Evolutionary conservation across 2,113 vertebrate genomes (phyloP).

Genomic region (Tamias sibiricus): DNA sequence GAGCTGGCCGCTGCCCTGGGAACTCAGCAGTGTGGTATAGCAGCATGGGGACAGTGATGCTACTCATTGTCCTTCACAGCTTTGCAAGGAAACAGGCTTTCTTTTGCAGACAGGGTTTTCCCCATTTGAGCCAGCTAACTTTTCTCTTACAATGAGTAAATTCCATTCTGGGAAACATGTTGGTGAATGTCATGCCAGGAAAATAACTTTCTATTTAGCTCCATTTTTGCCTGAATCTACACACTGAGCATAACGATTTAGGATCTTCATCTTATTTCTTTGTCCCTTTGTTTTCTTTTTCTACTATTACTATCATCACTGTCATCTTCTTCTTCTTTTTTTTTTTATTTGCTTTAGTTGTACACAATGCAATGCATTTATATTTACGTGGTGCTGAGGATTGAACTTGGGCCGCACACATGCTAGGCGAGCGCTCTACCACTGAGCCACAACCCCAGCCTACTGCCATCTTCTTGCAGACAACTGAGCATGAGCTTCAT

Average conservation of each 20-base stretch:
- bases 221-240: background rate
- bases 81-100: background rate
- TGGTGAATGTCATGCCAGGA: background rate
- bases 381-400: too few relatives aligned
- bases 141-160: background rate
- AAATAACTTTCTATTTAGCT: background rate
- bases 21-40: background rate
- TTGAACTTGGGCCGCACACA: too few relatives aligned
- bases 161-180: accelerated
- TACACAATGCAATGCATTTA: too few relatives aligned
- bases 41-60: background rate
- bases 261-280: background rate
- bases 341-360: too few relatives aligned
- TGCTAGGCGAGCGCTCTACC: too few relatives aligned
- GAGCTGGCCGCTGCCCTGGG: constrained; percentile 68
- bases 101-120: background rate
- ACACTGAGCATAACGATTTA: background rate
- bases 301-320: background rate
- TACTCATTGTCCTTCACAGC: background rate
- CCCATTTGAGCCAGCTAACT: background rate
- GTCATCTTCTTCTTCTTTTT: too few relatives aligned
- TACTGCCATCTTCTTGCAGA: background rate
- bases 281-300: background rate
- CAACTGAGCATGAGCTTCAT: background rate
- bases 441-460: too few relatives aligned